A percentile compares a stretch with the other conserved stretches of the same genome.
Conservation (phyloP, 1,140 invertebrate genomes). For the Ips typographus region DNA sequence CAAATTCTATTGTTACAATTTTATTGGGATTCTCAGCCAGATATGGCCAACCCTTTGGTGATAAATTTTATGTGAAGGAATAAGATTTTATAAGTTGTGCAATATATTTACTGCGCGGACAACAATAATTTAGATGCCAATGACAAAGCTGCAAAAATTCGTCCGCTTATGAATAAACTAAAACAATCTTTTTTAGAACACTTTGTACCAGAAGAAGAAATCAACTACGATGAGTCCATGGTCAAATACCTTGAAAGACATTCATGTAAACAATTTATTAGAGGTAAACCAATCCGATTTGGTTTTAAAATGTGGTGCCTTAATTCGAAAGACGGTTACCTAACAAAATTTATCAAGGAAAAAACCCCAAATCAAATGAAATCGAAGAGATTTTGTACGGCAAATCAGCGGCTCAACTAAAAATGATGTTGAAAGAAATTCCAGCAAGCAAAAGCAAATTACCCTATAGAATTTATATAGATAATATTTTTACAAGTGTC, state of each 20-base stretch:
- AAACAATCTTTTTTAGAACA: constrained; percentile 31
- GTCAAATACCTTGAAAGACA: constrained; percentile 45
- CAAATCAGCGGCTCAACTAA: constrained; percentile 39
- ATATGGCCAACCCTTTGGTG: constrained; percentile 31
- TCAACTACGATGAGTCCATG: constrained; percentile 41
- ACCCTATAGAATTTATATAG: constrained; percentile 40
- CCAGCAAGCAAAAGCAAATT: constrained; percentile 18
- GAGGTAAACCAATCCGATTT: constrained; percentile 44
- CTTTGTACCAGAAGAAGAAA: constrained; percentile 31
- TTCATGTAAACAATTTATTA: constrained; percentile 43
- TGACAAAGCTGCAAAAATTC: constrained; percentile 37
- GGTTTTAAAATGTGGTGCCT: constrained; percentile 42
- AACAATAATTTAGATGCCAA: constrained; percentile 19
- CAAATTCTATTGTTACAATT: not conserved
- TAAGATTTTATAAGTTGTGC: constrained; percentile 30
- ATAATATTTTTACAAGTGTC: constrained; percentile 45
- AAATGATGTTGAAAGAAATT: constrained; percentile 40
- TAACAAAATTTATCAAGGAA: constrained; percentile 47
- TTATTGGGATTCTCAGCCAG: constrained; percentile 33
- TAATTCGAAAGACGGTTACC: constrained; percentile 29
- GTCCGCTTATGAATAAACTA: constrained; percentile 32
- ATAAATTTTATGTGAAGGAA: constrained; percentile 28
- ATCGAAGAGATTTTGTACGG: constrained; percentile 40
- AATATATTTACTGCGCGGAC: constrained; percentile 31
- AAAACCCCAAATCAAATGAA: constrained; percentile 30